Percentiles rank a stretch among this genome's conserved stretches.
Conservation (phyloP, 2,888 invertebrate genomes). For the Crossocerus cetratus region DNA sequence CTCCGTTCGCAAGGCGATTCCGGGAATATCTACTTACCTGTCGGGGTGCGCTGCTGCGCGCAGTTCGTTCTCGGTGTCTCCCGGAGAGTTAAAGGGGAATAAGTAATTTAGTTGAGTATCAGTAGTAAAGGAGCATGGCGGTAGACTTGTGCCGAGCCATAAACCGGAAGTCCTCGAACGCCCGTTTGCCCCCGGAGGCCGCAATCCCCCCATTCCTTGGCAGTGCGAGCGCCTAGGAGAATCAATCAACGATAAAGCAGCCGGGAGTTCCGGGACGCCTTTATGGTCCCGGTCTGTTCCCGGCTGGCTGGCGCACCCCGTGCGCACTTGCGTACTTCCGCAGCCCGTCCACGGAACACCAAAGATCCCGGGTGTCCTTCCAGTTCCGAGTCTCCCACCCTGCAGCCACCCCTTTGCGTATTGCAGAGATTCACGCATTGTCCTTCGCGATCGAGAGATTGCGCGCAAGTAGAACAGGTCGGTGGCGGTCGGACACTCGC, state of each 20-base stretch:
- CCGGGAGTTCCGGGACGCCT: conserved; percentile 18
- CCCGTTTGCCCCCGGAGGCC: not conserved
- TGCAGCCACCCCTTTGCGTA: too few species aligned
- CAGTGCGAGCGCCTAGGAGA: conserved; percentile 18
- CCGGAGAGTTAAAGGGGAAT: not conserved
- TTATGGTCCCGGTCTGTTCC: conserved; percentile 26
- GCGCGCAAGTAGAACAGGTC: too few species aligned
- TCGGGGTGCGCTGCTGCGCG: too few species aligned
- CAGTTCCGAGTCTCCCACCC: too few species aligned
- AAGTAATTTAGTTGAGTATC: not conserved
- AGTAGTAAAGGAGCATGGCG: not conserved
- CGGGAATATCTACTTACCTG: not conserved
- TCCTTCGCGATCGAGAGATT: too few species aligned
- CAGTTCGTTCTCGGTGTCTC: too few species aligned
- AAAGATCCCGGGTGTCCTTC: too few species aligned
- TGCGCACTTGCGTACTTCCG: not conserved
- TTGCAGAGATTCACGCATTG: too few species aligned
- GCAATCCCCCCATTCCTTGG: conserved; percentile 14
- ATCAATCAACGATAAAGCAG: conserved; percentile 44
- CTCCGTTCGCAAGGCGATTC: not conserved
- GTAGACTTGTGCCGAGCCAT: not conserved
- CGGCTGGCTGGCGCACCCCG: not conserved
- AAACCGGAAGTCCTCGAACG: conserved; percentile 27
- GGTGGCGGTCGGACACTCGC: too few species aligned
- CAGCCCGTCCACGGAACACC: too few species aligned